Base-by-base conservation (phyloP, 1,140 invertebrate species). In the Pantala flavescens region DNA sequence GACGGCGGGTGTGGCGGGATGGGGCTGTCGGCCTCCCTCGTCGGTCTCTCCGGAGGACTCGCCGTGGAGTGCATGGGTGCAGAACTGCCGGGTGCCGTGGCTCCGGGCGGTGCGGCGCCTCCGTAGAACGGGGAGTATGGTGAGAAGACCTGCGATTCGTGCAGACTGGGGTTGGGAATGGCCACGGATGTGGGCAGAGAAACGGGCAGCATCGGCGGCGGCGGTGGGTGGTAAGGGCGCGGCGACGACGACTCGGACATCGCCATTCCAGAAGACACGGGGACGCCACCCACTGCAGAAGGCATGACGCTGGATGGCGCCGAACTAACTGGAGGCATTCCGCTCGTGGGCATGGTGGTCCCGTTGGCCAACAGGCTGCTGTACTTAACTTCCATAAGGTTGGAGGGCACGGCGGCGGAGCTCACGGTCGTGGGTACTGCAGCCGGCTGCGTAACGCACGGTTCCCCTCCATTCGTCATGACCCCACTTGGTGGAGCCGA, bases 141-240 rank as follows among this genome's bases (percentile, higher is more conserved):
- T 75, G 93, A 94, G 83, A 95, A 95, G 78, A 97, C 90, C 84
- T 97, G 93, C 76, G 93, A 95, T 84, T 97, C 95, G 85, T 97
- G 94, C 77, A 98, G 87, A 79, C 94, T 93, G 70, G 95, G 96
- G 84, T 98, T 98, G 73, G 95, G 94, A 84, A 98, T 97, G 81
- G 95, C 95, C 80, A 98, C 95, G 74, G 93, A 93, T 63, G 94
- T 96, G 76, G 94, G 93, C 81, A 96, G 86, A 75, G 94, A 94
- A 71, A 92, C 91, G 72, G 91, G 91, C 79, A 95, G 87, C 86
- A 93, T 89, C 77, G 93, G 91, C 73, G 93, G 93, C 76, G 90
- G 88, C 14, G 79, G 76, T 75, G 86, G 87, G 79, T 89, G 88
- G 82, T 91, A 91, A 76, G 83, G 83, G 83, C 83, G 76, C 12